phyloP scores from a whole-genome alignment of 2,797 vertebrate species.

The Potorous gilbertii region DNA sequence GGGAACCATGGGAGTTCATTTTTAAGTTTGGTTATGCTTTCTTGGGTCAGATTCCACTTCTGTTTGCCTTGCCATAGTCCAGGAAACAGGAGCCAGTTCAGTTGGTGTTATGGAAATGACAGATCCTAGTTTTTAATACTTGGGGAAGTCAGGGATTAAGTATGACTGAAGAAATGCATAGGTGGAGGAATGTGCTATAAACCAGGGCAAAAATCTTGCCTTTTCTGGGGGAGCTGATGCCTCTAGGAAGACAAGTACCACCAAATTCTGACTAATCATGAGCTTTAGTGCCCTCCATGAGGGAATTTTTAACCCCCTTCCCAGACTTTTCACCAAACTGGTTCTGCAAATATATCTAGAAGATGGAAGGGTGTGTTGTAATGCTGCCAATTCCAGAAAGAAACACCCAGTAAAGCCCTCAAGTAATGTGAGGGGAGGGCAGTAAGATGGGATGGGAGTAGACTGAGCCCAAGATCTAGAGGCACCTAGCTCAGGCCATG shows the following conservation, averaged over 20 bases:
- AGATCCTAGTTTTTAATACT: slow-evolving; percentile 6
- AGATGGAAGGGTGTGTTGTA: neutral
- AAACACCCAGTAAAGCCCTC: neutral
- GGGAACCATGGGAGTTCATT: slow-evolving; percentile 12
- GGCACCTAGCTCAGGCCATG: slow-evolving; percentile 8
- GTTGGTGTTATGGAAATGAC: neutral
- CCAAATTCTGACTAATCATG: neutral
- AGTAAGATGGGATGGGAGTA: neutral
- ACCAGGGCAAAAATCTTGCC: neutral
- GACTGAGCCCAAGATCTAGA: neutral
- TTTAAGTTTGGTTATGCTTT: slow-evolving; percentile 28
- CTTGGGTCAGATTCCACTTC: slow-evolving; percentile 7
- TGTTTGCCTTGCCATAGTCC: slow-evolving; percentile 7
- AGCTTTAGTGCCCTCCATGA: neutral
- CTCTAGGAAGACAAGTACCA: neutral
- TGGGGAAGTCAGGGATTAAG: slow-evolving; percentile 17
- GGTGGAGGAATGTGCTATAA: neutral
- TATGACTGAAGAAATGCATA: neutral
- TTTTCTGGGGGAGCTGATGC: neutral
- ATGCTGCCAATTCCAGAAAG: neutral
- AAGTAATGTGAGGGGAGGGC: neutral
- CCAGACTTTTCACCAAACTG: slow-evolving; percentile 16
- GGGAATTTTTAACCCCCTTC: neutral
- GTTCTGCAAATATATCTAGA: slow-evolving; percentile 2
- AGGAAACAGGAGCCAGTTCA: slow-evolving; percentile 20